These are phyloP conservation scores for Camponotus pennsylvanicus DNA, from an alignment of 1,140 invertebrate species.

Conservation along the genomic window DNA sequence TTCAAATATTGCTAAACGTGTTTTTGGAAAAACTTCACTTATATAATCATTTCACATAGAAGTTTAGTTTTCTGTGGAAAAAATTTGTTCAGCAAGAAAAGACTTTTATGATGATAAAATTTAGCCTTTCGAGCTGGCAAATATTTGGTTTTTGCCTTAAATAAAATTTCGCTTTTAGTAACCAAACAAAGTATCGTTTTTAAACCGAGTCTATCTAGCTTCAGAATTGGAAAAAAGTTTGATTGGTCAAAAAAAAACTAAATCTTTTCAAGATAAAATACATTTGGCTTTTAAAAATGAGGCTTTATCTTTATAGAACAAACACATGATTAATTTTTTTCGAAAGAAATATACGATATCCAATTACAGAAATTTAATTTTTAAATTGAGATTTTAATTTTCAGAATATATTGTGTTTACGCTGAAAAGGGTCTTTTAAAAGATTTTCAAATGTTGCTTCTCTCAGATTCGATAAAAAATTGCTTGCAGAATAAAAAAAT, in stretches of 20 bases:
- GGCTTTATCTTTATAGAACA: background rate
- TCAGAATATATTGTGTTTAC: background rate
- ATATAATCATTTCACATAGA: slow-evolving; percentile 10
- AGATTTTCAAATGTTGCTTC: background rate
- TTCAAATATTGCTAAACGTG: background rate
- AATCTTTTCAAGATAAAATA: slow-evolving; percentile 31
- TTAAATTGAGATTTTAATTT: background rate
- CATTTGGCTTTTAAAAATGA: slow-evolving; percentile 7
- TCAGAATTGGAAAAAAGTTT: slow-evolving; percentile 17
- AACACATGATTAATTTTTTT: background rate
- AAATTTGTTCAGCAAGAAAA: slow-evolving; percentile 7
- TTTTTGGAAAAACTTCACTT: background rate
- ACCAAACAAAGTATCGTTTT: slow-evolving; percentile 2
- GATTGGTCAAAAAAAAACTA: background rate
- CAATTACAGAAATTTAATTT: slow-evolving; percentile 1
- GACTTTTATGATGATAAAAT: slow-evolving; percentile 32
- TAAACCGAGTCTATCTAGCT: slow-evolving; percentile 33
- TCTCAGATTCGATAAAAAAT: background rate
- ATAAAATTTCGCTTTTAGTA: slow-evolving; percentile 47
- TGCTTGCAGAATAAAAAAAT: background rate
- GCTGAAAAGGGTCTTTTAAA: background rate
- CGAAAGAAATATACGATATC: background rate
- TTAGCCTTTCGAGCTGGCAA: slow-evolving; percentile 19
- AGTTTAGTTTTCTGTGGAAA: background rate
- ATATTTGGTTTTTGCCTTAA: slow-evolving; percentile 43